A percentile compares a stretch with the other conserved stretches of the same genome.
These are phyloP conservation scores for Chironomus tentans DNA, from an alignment of 2,888 invertebrate genomes.

Conservation along the genomic window DNA sequence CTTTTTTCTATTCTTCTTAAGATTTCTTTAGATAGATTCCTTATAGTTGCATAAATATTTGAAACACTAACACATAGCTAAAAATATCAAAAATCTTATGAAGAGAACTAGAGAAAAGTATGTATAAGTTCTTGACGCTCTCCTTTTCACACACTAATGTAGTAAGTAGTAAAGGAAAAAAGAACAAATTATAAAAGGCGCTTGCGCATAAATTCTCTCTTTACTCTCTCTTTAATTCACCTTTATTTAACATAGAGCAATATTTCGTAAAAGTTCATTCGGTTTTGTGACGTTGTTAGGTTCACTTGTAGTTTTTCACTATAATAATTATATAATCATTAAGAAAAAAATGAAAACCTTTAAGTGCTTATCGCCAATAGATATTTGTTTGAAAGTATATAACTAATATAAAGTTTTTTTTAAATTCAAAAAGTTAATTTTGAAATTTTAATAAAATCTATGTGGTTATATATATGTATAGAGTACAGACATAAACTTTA, in stretches of 20 bases:
- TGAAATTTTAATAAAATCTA: too few relatives aligned
- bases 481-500: too few relatives aligned
- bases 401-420: neutral
- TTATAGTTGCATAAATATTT: neutral
- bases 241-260: neutral
- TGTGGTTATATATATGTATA: too few relatives aligned
- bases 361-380: neutral
- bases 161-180: too few relatives aligned
- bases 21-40: neutral
- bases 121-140: too few relatives aligned
- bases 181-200: neutral
- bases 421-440: neutral
- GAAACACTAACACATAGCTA: neutral
- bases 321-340: neutral
- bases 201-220: conserved; percentile 12
- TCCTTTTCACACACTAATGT: too few relatives aligned
- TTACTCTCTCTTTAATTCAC: neutral
- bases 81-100: too few relatives aligned
- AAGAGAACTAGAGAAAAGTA: too few relatives aligned
- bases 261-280: conserved; percentile 9
- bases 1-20: neutral
- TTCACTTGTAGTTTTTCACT: neutral
- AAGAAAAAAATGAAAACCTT: neutral
- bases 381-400: neutral
- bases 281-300: conserved; percentile 1